Evolutionary conservation across 2,888 invertebrate species (phyloP), one percentile per base, ranked within the genome.

Genomic region (Hydriomena furcata): DNA sequence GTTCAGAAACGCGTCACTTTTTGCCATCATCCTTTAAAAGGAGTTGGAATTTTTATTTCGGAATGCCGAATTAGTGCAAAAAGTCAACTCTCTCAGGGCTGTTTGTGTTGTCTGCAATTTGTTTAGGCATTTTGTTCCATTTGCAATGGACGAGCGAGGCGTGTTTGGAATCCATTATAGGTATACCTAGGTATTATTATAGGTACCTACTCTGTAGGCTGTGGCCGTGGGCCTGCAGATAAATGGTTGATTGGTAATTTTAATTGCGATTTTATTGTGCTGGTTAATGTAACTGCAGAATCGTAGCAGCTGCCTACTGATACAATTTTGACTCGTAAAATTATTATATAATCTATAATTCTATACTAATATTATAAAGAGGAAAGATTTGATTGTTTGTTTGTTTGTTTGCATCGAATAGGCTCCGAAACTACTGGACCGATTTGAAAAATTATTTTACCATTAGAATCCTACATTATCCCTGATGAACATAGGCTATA

Each of bases 21-120:
- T 62, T 62, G 76, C 68, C 52, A 51, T 43, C 44, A 67, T 77
- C 77, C 65, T 76, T 75, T 82, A 87, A 79, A 41, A 24, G 86
- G 88, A 83, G 83, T 74, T 67, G 89, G 89, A 82, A 90, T 90
- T 82, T 90, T 90, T 89, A 90, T 90, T 89, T 88, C 84, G 90
- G 90, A 81, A 90, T 90, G 89, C 89, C 89, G 90, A 90, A 90
- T 90, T 89, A 82, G 89, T 86, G 82, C 90, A 90, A 90, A 90
- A 90, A 90, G 77, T 71, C 61, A 76, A 70, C 79, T 75, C 77
- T 84, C 87, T 74, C 84, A 84, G 76, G 71, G 38, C 59, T 55
- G 52, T 54, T n/a, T 64, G 66, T 68, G 55, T 52, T 65, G 67
- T 68, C 66, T 58, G 83, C 86, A 89, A 90, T 89, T 90, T 89